Base-by-base conservation (phyloP, 2,888 invertebrate genomes). In the Sarcophaga variegata region DNA sequence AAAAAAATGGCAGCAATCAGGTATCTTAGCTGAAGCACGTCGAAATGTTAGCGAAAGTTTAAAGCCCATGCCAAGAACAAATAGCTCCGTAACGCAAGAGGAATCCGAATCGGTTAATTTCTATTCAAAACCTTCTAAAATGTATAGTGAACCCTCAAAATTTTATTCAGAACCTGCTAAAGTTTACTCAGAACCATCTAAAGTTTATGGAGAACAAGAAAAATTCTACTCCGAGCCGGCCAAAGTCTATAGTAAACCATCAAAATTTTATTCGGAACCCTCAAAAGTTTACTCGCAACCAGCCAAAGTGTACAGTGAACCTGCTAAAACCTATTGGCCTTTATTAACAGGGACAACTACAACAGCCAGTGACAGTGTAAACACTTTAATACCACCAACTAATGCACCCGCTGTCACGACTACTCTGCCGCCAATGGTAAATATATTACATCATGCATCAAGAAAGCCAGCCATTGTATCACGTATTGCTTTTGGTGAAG, bases 101-200 rank as follows among this genome's bases (percentile, higher is more conserved):
- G 94, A 94, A 89, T 90, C 93, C 2, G 94, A 94, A 90, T 95
- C 95, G 0, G 94, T 95, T 0, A 94, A 94, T 85, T 92, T 94
- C 20, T 95, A 95, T 89, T 92, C 94, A 1, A 94, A 94, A 80
- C 94, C 94, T 0, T 92, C 94, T 1, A 94, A 94, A 89, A 91
- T 94, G 80, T 95, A 95, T 90, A 92, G 94, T 71, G 93, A 94
- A 66, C 94, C 94, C 0, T 93, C 94, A 0, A 94, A 94, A 87
- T 91, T 94, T 22, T 95, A 95, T 89, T 94, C 95, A 20, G 95
- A 95, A 90, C 96, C 96, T 0, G 94, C 95, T 1, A 95, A 95
- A 89, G 93, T 95, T 27, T 95, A 95, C 89, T 94, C 94, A 5
- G 94, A 95, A 89, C 95, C 95, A 0, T 95, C 95, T 0, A 94